Evolutionary conservation across 2,888 invertebrate species (phyloP), one percentile per base, ranked within the genome.

Genomic region (Megamerina dolium): DNA sequence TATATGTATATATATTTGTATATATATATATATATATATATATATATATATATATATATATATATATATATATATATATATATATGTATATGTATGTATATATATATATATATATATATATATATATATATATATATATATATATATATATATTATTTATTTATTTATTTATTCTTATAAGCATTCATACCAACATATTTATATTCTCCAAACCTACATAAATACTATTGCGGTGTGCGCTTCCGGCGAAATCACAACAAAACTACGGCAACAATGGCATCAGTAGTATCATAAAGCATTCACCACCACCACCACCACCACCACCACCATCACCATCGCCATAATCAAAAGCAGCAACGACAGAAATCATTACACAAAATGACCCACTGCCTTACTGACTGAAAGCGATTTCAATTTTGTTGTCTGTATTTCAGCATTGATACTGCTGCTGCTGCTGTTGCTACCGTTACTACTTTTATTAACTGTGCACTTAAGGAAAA

Each of bases 311-410:
- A 8, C 5, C 29, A 14, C 29, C n/a, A 29, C n/a, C n/a, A n/a
- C n/a, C n/a, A n/a, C n/a, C 21, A 21, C 23, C 5, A 35, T 20
- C 13, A 21, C 32, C 12, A n/a, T 19, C n/a, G 30, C 45, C 35
- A 13, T 40, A 46, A 41, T 57, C 56, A 50, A 56, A 51, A 12
- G 31, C 9, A 10, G 9, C 13, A n/a, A 52, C 49, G 14, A 23
- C 16, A n/a, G 5, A 21, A n/a, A n/a, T n/a, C n/a, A n/a, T n/a
- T n/a, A n/a, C n/a, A n/a, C n/a, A 40, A 40, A 40, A 49, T 61
- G 63, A 61, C 61, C 59, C 52, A 55, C 49, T 57, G 57, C 55
- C 57, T 56, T 54, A 54, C 51, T 62, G 59, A 61, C 61, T 54
- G 64, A 60, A 50, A 61, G 62, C 52, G 44, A 33, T 40, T 47